These are phyloP conservation scores for Epistrophella euchroma DNA, from an alignment of 2,888 invertebrate species.

Conservation along the genomic window DNA sequence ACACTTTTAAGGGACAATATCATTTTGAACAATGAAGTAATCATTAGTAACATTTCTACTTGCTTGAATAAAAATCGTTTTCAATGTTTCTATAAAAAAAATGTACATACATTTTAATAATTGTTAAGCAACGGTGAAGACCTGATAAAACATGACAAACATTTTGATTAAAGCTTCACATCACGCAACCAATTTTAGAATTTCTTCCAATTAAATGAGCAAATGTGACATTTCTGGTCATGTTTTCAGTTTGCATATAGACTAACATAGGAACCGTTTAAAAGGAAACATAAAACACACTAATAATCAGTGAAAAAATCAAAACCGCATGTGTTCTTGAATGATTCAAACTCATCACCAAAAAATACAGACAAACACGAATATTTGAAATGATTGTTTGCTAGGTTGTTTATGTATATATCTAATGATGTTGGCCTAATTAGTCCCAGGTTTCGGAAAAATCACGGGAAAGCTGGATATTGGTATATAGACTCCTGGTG, in stretches of 20 bases:
- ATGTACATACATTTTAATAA: background rate
- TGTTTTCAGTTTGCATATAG: slow-evolving; percentile 4
- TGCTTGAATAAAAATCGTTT: slow-evolving; percentile 13
- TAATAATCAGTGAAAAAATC: too few relatives aligned
- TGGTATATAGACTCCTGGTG: too few relatives aligned
- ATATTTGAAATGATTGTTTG: background rate
- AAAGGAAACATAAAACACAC: too few relatives aligned
- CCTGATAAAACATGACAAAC: background rate
- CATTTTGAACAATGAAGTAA: slow-evolving; percentile 34
- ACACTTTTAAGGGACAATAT: slow-evolving; percentile 38
- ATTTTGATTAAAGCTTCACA: slow-evolving; percentile 6
- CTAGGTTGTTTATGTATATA: too few relatives aligned
- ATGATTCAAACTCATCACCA: too few relatives aligned
- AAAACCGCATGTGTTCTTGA: too few relatives aligned
- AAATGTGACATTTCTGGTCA: background rate
- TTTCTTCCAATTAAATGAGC: background rate
- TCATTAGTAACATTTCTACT: slow-evolving; percentile 16
- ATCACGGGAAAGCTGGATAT: too few relatives aligned
- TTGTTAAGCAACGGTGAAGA: background rate
- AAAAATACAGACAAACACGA: background rate
- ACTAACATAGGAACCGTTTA: too few relatives aligned
- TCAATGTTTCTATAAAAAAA: background rate
- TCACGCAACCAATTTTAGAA: slow-evolving; percentile 11
- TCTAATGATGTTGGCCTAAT: too few relatives aligned
- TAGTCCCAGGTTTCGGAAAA: too few relatives aligned